Percentiles rank a stretch among this genome's conserved stretches.
Evolutionary conservation across 2,797 vertebrate genomes (phyloP).

Genomic region (Eleutherodactylus coqui): DNA sequence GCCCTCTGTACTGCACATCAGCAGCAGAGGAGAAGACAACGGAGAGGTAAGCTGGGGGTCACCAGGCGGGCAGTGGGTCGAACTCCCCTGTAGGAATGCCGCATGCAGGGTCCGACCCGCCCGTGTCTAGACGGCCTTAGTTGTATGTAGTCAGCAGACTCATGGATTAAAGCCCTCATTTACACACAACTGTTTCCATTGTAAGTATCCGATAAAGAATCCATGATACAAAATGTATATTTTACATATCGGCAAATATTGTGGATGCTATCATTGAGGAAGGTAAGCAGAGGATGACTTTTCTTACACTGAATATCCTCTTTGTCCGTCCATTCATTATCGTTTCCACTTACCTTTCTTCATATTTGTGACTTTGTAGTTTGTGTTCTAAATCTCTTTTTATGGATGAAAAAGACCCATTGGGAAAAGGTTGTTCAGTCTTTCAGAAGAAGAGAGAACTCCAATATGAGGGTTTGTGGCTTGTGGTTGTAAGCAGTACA

Average conservation of each 20-base stretch:
- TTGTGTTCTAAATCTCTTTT: conserved; percentile 11
- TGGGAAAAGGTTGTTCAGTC: neutral
- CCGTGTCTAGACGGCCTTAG: too few species aligned
- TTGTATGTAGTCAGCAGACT: too few species aligned
- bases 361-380: conserved; percentile 10
- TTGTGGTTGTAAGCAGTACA: conserved; percentile 45
- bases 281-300: neutral
- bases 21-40: too few species aligned
- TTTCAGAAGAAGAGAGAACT: neutral
- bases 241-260: neutral
- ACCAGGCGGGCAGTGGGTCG: too few species aligned
- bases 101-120: too few species aligned
- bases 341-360: neutral
- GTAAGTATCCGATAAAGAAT: neutral
- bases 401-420: conserved; percentile 11
- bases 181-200: neutral
- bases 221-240: neutral
- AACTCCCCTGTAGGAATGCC: too few species aligned
- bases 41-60: too few species aligned
- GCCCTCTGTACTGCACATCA: too few species aligned
- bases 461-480: conserved; percentile 32
- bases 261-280: neutral
- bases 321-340: neutral
- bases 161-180: too few species aligned
- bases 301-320: neutral